Evolutionary conservation across 2,888 invertebrate species (phyloP), one percentile per base, ranked within the genome.

Genomic region (Globia sparganii): DNA sequence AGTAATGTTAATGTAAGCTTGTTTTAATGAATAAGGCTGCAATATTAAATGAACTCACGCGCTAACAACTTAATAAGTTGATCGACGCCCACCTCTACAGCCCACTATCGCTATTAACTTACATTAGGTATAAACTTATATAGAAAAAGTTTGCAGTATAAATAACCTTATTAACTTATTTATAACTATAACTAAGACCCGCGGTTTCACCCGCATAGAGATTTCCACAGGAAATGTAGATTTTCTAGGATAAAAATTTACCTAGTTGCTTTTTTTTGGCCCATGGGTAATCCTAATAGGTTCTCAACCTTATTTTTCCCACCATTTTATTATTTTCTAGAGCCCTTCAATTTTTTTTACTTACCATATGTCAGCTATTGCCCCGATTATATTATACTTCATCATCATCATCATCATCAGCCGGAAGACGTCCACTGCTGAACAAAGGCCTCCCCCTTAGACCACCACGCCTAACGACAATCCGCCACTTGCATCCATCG

Each of bases 51-150:
- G 9, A 56, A 25, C 18, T 46, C 9, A 34, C 43, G 68, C 13
- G 40, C 71, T 66, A 66, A 31, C n/a, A 46, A 78, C 43, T 46
- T 76, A 78, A 76, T 76, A n/a, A 25, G 25, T 15, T 67, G 66
- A 76, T 58, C 28, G 21, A 46, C 68, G 46, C 76, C 46, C 46
- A 66, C 37, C 28, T 46, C 15, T n/a, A 28, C 34, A 28, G 28
- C 13, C 34, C 15, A 77, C 58, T n/a, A 25, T 43, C 15, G 62
- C 58, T n/a, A 25, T 43, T 18, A 37, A 18, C 58, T 5, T 58
- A 37, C 49, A 37, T 31, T 40, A 40, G 1, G 40, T 71, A 40
- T 37, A 71, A 66, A 49, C 15, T 34, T 31, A 25, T 31, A 11
- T n/a, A 31, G 53, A 25, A 37, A 34, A 28, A 37, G 37, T 34